Percentiles rank a stretch among this genome's conserved stretches.
Conservation (phyloP, 2,888 invertebrate species). For the Crepidodera aurea region DNA sequence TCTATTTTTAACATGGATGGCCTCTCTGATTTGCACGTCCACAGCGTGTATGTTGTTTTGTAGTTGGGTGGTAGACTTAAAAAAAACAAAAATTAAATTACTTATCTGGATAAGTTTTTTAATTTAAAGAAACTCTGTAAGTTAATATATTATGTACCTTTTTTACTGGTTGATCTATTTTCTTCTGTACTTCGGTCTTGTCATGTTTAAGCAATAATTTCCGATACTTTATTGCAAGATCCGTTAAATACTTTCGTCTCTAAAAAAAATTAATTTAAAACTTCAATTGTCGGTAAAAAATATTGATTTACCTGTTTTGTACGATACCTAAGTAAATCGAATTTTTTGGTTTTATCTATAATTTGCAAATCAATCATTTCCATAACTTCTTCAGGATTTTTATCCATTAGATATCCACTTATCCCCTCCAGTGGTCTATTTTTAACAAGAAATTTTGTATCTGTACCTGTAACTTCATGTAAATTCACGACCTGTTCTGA, state of each 20-base stretch:
- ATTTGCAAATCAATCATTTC: conserved; percentile 73
- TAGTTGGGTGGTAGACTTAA: conserved; percentile 70
- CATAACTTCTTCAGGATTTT: conserved; percentile 63
- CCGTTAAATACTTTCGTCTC: conserved; percentile 67
- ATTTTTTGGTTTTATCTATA: conserved; percentile 74
- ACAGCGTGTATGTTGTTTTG: conserved; percentile 85
- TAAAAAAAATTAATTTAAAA: conserved; percentile 42
- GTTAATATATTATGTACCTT: conserved; percentile 63
- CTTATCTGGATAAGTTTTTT: too few species aligned
- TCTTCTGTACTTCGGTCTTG: conserved; percentile 59
- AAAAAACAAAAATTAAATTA: conserved; percentile 44
- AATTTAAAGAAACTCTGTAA: too few species aligned
- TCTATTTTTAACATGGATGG: conserved; percentile 79
- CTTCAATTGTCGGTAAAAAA: neutral
- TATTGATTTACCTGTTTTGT: conserved; percentile 64
- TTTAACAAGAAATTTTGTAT: conserved; percentile 55
- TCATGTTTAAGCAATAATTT: conserved; percentile 68
- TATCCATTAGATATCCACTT: conserved; percentile 63
- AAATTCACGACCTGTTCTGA: conserved; percentile 70
- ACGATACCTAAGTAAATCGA: conserved; percentile 77
- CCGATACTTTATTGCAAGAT: conserved; percentile 70
- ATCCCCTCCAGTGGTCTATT: conserved; percentile 51
- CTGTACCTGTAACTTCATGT: conserved; percentile 65
- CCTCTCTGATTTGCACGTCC: conserved; percentile 83
- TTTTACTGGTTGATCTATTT: conserved; percentile 67